Base-by-base conservation (phyloP, 2,797 vertebrate genomes). In the Protonibea diacanthus region DNA sequence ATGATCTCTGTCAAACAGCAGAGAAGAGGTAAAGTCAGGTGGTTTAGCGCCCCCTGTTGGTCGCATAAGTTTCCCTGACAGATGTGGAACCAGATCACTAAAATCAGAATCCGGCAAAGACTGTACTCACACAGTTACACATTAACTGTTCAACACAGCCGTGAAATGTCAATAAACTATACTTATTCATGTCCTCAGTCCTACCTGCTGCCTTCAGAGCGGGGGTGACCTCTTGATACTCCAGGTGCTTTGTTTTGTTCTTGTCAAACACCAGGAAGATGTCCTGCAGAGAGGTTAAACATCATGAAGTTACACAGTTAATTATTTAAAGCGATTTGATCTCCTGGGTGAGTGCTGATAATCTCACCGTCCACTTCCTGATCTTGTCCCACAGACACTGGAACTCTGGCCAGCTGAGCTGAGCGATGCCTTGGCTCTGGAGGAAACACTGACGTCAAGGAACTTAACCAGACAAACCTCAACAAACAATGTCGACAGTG, bases 361-460 rank as follows among this genome's bases (percentile, higher is more conserved):
- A 21, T 0, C 89, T 90, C 71, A 96, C 95, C 84, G 95, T 95
- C 95, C 95, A 95, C 74, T 59, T 90, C 74, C 73, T 74, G 88
- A 96, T 92, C 72, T 92, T 94, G 51, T 93, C 90, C 96, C 96
- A 96, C 67, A 96, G 89, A 56, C 9, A 44, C 87, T 91, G 72
- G 68, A 96, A 96, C 70, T 92, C 94, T 0, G 4, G 5, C 92
- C 89, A 94, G 83, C 81, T 87, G 4, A 96, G 82, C 66, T 68
- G 86, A 67, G 94, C 95, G 3, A 73, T 66, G 51, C 93, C 95
- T 52, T 92, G 90, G 14, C 57, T 94, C 96, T 96, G 89, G 11
- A 63, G 20, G 17, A 68, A 58, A 40, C 10, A 27, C 42, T 4
- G 9, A 40, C 21, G 87, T 95, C 84, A 95, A 95, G 86, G 85